Evolutionary conservation across 2,888 invertebrate species (phyloP).

Genomic region (Proisotoma minuta): DNA sequence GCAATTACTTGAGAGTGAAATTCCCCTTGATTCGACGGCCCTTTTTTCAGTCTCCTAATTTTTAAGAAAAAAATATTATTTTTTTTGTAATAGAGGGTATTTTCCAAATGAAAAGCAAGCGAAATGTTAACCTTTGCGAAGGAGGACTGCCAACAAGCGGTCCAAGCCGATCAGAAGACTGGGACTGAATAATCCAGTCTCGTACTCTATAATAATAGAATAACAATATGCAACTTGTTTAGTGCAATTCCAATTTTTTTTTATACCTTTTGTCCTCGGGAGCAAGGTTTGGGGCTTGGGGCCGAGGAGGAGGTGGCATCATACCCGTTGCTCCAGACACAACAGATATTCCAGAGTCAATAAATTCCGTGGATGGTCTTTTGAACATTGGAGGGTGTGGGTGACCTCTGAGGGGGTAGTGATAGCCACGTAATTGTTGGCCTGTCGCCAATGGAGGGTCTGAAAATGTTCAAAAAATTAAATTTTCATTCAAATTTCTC

Average conservation of each 20-base stretch:
- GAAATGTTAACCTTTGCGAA: conserved; percentile 12
- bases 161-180: neutral
- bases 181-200: neutral
- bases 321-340: conserved; percentile 59
- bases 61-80: neutral
- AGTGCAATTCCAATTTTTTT: neutral
- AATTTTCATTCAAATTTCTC: neutral
- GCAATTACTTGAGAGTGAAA: no score
- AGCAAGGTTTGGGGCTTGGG: conserved; percentile 1
- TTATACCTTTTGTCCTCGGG: neutral
- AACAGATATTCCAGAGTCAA: conserved; percentile 74
- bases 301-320: conserved; percentile 18
- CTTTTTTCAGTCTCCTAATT: neutral
- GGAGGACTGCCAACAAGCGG: conserved; percentile 28
- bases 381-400: conserved; percentile 17
- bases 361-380: conserved; percentile 60
- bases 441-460: conserved; percentile 16
- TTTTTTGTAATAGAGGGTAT: neutral
- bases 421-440: neutral
- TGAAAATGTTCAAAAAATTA: no score
- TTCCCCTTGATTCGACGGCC: neutral
- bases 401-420: neutral
- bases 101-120: neutral
- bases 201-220: neutral
- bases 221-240: neutral